phyloP scores from a whole-genome alignment of 2,888 invertebrate genomes.

The Chloroclysta siterata region DNA sequence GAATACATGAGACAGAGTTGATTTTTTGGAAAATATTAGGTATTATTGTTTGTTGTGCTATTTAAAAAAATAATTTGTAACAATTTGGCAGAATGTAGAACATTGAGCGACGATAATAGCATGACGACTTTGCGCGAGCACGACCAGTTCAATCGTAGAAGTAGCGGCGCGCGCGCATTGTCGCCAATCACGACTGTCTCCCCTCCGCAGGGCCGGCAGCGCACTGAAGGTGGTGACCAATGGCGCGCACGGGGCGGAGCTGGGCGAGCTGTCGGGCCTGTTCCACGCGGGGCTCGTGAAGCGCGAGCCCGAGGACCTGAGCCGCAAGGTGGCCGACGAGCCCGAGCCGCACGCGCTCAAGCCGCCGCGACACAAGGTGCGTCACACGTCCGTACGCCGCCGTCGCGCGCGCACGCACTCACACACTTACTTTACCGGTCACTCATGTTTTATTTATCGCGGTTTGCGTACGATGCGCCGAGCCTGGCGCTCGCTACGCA shows the following conservation, averaged over 20 bases:
- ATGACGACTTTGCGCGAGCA: conserved; percentile 65
- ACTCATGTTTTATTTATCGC: conserved; percentile 84
- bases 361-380: conserved; percentile 87
- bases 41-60: background rate
- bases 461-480: conserved; percentile 85
- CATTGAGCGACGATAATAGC: conserved; percentile 65
- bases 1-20: too few species aligned
- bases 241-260: conserved; percentile 89
- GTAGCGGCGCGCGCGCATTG: conserved; percentile 70
- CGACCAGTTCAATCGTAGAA: conserved; percentile 60
- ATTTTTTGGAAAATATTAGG: too few species aligned
- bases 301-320: conserved; percentile 93
- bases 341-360: conserved; percentile 86
- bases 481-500: conserved; percentile 84
- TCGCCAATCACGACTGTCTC: conserved; percentile 81
- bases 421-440: conserved; percentile 80
- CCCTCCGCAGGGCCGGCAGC: conserved; percentile 87
- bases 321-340: conserved; percentile 88
- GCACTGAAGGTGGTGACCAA: conserved; percentile 86
- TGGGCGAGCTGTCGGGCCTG: conserved; percentile 86
- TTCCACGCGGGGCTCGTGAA: conserved; percentile 89
- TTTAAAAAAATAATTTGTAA: conserved; percentile 50
- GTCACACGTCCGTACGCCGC: conserved; percentile 83
- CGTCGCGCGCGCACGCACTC: conserved; percentile 84
- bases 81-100: conserved; percentile 59